Percentiles rank a stretch among this genome's conserved stretches.
Conservation (phyloP, 1,140 invertebrate species). For the Sarcophaga bullata region DNA sequence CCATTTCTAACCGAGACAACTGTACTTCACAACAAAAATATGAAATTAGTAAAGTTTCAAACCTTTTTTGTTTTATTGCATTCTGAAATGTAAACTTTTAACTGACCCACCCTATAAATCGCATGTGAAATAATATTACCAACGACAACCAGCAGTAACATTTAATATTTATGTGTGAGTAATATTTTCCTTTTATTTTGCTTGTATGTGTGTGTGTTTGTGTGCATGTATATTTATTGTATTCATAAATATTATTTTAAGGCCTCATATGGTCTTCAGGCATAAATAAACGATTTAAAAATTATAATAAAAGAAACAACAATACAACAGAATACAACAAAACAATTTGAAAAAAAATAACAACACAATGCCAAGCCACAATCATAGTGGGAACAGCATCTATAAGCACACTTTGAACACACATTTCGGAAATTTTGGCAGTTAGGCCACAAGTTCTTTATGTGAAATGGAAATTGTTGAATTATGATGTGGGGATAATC, state of each 20-base stretch:
- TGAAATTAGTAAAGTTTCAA: no score
- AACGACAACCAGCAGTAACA: no score
- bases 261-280: constrained; percentile 17
- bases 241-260: constrained; percentile 32
- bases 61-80: constrained; percentile 34
- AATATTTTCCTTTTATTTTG: neutral
- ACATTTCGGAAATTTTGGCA: neutral
- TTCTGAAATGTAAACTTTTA: constrained; percentile 5
- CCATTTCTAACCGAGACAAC: no score
- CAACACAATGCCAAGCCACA: neutral
- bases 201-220: constrained; percentile 38
- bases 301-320: neutral
- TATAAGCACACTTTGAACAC: neutral
- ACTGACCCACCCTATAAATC: constrained; percentile 46
- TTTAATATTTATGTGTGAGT: no score
- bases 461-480: neutral
- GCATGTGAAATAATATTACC: no score
- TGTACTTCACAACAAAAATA: no score
- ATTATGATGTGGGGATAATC: neutral
- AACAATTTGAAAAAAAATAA: no score
- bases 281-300: neutral
- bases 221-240: constrained; percentile 39
- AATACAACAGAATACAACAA: neutral
- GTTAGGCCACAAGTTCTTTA: neutral
- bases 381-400: constrained; percentile 14